A percentile compares a stretch with the other conserved stretches of the same genome.
Conservation (phyloP, 1,140 invertebrate species). For the Myzus persicae region DNA sequence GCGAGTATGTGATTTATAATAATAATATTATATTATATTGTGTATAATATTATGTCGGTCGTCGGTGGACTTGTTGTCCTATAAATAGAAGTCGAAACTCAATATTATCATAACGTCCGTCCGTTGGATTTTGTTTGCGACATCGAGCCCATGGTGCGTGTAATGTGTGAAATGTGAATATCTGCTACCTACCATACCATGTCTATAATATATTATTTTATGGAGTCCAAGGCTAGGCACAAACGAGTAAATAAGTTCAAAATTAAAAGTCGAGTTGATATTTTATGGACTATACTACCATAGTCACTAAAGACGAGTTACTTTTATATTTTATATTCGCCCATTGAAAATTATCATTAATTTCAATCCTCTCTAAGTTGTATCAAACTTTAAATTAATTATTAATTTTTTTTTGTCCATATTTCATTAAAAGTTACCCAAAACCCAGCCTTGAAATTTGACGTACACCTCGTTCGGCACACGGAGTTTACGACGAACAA, state of each 20-base stretch:
- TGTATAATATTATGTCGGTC: not conserved
- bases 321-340: not conserved
- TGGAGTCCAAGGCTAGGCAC: not conserved
- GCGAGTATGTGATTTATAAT: not conserved
- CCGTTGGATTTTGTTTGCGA: conserved; percentile 23
- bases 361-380: not conserved
- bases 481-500: no score
- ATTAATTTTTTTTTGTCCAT: not conserved
- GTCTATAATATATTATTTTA: not conserved
- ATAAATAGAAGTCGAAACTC: conserved; percentile 43
- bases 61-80: not conserved
- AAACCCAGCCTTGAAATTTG: no score
- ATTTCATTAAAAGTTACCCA: no score
- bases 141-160: not conserved
- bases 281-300: not conserved
- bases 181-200: not conserved
- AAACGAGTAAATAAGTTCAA: not conserved
- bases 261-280: not conserved
- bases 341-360: not conserved
- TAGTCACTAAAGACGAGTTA: no score
- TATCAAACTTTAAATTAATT: not conserved
- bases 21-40: not conserved
- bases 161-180: not conserved
- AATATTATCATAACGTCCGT: not conserved
- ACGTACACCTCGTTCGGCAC: no score